Evolutionary conservation across 2,888 invertebrate species (phyloP).

Genomic region (Drosophila subquinaria): DNA sequence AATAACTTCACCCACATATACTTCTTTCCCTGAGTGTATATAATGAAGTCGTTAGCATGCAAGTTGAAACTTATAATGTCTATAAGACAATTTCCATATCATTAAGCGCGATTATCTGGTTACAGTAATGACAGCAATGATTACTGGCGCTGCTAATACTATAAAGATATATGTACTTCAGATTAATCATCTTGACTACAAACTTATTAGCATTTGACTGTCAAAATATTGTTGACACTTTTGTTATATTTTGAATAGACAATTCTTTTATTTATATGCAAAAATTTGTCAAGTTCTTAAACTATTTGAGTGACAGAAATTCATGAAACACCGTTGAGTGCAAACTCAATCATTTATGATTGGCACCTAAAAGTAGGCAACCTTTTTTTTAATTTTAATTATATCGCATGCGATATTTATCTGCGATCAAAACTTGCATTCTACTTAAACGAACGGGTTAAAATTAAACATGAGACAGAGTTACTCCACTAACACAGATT

Average conservation of each 20-base stretch:
- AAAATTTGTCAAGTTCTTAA: constrained; percentile 10
- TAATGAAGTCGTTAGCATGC: constrained; percentile 12
- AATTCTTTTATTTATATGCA: constrained; percentile 2
- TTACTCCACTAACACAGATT: constrained; percentile 10
- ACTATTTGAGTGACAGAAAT: neutral
- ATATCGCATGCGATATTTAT: constrained; percentile 1
- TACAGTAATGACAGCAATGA: neutral
- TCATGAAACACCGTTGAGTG: neutral
- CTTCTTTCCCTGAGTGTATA: too few species aligned
- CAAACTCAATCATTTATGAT: constrained; percentile 6
- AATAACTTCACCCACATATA: too few species aligned
- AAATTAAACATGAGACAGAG: neutral
- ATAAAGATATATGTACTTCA: neutral
- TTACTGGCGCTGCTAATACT: neutral
- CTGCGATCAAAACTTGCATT: neutral
- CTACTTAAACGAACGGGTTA: neutral
- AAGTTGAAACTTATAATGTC: neutral
- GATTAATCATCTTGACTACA: constrained; percentile 32
- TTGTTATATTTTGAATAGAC: constrained; percentile 18
- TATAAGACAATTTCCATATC: neutral
- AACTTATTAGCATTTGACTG: constrained; percentile 38
- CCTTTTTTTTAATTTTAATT: constrained; percentile 1
- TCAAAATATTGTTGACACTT: constrained; percentile 33
- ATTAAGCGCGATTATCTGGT: neutral
- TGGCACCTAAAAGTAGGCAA: constrained; percentile 39